These are phyloP conservation scores for Brenthis daphne DNA, from an alignment of 2,888 invertebrate genomes.

Conservation along the genomic window DNA sequence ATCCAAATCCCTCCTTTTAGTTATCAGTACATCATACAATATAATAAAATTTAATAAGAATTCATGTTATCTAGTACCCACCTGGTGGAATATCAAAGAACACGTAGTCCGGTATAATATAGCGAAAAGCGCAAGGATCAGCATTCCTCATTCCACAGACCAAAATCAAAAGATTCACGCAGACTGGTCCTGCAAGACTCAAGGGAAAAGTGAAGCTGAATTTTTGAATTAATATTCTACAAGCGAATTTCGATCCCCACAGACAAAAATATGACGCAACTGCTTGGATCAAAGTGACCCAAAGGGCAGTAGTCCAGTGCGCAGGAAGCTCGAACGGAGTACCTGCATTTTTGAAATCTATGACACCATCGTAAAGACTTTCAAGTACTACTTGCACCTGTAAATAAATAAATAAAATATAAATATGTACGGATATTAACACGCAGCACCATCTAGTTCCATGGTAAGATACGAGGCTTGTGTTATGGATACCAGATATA, in stretches of 20 bases:
- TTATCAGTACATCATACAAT: too few species aligned
- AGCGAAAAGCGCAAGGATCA: slow-evolving; percentile 86
- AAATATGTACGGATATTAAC: too few species aligned
- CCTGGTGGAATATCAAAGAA: slow-evolving; percentile 91
- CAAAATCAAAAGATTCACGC: slow-evolving; percentile 86
- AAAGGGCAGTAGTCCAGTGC: slow-evolving; percentile 72
- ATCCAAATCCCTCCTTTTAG: too few species aligned
- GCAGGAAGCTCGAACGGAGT: slow-evolving; percentile 55
- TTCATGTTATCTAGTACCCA: slow-evolving; percentile 38
- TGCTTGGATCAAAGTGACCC: slow-evolving; percentile 86
- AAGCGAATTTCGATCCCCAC: slow-evolving; percentile 89
- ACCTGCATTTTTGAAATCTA: slow-evolving; percentile 64
- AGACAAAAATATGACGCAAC: slow-evolving; percentile 85
- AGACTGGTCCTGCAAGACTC: slow-evolving; percentile 88
- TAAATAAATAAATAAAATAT: slow-evolving; percentile 35
- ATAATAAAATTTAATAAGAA: too few species aligned
- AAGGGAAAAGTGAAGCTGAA: slow-evolving; percentile 94
- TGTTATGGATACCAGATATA: too few species aligned
- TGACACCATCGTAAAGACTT: slow-evolving; percentile 58
- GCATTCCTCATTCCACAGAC: slow-evolving; percentile 85
- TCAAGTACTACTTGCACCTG: slow-evolving; percentile 74
- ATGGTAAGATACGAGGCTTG: too few species aligned
- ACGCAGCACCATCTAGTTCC: too few species aligned
- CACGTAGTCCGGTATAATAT: slow-evolving; percentile 89
- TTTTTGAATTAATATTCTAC: slow-evolving; percentile 93